Base-by-base conservation (phyloP, 2,113 vertebrate species). In the Python bivittatus region DNA sequence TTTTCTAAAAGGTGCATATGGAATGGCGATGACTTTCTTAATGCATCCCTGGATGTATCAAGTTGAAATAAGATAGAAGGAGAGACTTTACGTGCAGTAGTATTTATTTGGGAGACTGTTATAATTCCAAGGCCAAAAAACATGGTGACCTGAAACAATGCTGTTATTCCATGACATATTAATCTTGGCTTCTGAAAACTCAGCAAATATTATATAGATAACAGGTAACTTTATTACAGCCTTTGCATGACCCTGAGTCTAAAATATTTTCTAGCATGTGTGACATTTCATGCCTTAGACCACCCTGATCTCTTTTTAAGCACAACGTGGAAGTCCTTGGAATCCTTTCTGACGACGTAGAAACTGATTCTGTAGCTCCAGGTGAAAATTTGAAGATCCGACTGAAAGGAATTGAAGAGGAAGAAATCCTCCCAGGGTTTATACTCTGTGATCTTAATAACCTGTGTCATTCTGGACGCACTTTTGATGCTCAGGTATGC, bases 391-490 rank as follows among this genome's bases (percentile, higher is more conserved):
- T 99, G 83, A 99, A 99, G 97, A 97, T 99, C 94, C 97, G 99
- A 94, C 98, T 99, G 96, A 99, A 99, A 96, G 99, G 99, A 96
- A 99, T 99, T 72, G 99, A 99, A 98, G 99, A 99, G 86, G 99
- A 99, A 58, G 99, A 99, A 97, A 99, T 99, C 91, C 99, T 99
- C 60, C 99, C 99, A 27, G 99, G 99, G 89, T 99, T 99, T 96
- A 99, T 99, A 96, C 99, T 99, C 92, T 99, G 99, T 96, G 99
- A 99, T 95, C 98, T 98, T 20, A 99, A 99, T 97, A 99, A 99
- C 97, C 98, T 99, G 87, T 99, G 99, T 98, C 99, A 99, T 98
- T 99, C 99, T 58, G 99, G 99, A 72, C 99, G 99, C 94, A 99
- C 99, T 0, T 99, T 99, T 93, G 99, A 99, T 94, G 99, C 99